Conservation (phyloP, 2,113 vertebrate species). For the Daubentonia madagascariensis region DNA sequence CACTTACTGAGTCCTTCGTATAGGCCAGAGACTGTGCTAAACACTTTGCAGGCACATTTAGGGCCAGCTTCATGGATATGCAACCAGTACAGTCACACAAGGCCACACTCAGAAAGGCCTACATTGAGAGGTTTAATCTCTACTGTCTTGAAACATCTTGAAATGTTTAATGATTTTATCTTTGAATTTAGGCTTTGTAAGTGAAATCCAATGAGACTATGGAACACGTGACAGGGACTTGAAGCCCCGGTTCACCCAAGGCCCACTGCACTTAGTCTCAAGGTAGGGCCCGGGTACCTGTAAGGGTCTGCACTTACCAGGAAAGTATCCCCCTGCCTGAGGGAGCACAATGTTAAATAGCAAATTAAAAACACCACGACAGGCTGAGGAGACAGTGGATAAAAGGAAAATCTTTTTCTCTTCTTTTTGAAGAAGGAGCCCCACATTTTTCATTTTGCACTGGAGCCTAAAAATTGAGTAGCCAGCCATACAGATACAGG, state of each 20-base stretch:
- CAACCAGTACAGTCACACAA: neutral
- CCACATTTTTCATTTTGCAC: neutral
- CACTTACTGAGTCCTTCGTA: neutral
- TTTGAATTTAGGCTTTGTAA: neutral
- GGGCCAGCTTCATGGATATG: neutral
- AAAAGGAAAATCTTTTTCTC: neutral
- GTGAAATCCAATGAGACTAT: too few species aligned
- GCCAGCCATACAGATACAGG: neutral
- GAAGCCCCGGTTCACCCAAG: neutral
- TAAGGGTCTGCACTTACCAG: neutral
- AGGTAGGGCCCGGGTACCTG: neutral
- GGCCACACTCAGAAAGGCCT: neutral
- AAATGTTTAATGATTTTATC: conserved; percentile 3
- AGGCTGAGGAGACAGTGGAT: neutral
- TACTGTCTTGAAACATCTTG: neutral
- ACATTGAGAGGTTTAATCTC: neutral
- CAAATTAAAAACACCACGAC: neutral
- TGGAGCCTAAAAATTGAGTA: neutral
- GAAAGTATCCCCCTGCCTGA: neutral
- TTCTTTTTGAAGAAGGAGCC: neutral
- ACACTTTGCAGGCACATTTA: neutral
- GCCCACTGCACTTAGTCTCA: neutral
- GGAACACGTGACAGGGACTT: neutral
- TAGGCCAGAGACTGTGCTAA: neutral
- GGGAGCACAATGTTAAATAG: neutral